A percentile compares a stretch with the other conserved stretches of the same genome.
These are phyloP conservation scores for Drosophila rhopaloa DNA, from an alignment of 1,140 invertebrate species.

Conservation along the genomic window DNA sequence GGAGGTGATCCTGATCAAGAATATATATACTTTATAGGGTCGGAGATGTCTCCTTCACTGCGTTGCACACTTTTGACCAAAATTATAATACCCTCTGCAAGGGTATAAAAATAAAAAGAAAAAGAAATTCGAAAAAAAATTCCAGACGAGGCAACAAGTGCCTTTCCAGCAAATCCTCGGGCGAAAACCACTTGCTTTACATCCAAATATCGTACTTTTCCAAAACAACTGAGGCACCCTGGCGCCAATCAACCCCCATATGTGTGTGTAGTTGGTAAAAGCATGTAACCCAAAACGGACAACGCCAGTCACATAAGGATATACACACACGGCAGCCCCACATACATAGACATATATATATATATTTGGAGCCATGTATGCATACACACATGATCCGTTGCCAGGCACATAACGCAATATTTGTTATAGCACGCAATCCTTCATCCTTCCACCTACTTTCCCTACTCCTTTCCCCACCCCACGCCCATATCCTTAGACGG, in stretches of 20 bases:
- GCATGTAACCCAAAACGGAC: constrained; percentile 46
- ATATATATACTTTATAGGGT: no score
- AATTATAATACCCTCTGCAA: no score
- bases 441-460: constrained; percentile 2
- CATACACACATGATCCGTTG: constrained; percentile 42
- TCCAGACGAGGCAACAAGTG: constrained; percentile 31
- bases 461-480: neutral
- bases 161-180: constrained; percentile 17
- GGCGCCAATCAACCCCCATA: constrained; percentile 37
- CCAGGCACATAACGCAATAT: constrained; percentile 54
- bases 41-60: no score
- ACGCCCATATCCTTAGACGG: constrained; percentile 5
- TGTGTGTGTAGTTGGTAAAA: constrained; percentile 33
- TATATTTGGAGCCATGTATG: constrained; percentile 10
- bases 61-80: no score
- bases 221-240: constrained; percentile 34
- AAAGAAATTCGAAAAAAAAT: no score
- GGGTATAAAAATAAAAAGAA: neutral
- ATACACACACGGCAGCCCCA: constrained; percentile 27
- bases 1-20: no score
- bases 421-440: constrained; percentile 56
- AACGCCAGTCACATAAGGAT: constrained; percentile 33
- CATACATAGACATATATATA: constrained; percentile 3
- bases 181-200: neutral
- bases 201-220: neutral